Evolutionary conservation across 2,888 invertebrate species (phyloP).

Genomic region (Tuta absoluta): DNA sequence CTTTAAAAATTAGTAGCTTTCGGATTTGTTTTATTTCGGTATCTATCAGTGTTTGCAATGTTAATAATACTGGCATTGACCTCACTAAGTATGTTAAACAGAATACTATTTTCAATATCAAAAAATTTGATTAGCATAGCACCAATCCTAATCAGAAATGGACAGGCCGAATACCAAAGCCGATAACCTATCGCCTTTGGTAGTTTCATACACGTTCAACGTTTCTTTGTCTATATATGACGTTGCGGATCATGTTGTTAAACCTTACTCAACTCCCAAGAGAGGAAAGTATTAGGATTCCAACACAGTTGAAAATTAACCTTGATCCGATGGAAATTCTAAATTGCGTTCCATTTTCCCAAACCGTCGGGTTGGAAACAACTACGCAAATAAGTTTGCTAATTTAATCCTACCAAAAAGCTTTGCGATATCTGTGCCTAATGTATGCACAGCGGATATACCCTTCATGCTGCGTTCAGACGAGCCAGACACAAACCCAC

Average conservation of each 20-base stretch:
- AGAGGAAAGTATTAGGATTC: slow-evolving; percentile 5
- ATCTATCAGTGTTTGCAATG: too few relatives aligned
- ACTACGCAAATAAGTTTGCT: slow-evolving; percentile 67
- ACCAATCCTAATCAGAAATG: too few relatives aligned
- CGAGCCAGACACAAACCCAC: neutral
- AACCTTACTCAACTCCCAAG: slow-evolving; percentile 1
- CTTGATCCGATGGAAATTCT: slow-evolving; percentile 20
- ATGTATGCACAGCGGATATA: slow-evolving; percentile 75
- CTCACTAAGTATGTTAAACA: too few relatives aligned
- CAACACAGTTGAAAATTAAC: slow-evolving; percentile 18
- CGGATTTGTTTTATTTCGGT: neutral
- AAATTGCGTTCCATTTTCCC: slow-evolving; percentile 26
- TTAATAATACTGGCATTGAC: too few relatives aligned
- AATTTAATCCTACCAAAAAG: slow-evolving; percentile 75
- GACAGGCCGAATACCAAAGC: too few relatives aligned
- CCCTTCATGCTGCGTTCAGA: slow-evolving; percentile 52
- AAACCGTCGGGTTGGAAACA: slow-evolving; percentile 39
- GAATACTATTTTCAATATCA: too few relatives aligned
- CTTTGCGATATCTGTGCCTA: slow-evolving; percentile 75
- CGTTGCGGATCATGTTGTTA: neutral
- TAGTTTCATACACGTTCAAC: neutral
- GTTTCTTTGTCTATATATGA: neutral
- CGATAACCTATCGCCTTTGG: neutral
- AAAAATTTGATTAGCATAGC: too few relatives aligned
- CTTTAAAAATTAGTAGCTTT: neutral